Evolutionary conservation across 2,113 vertebrate genomes (phyloP).

Genomic region (Microtus oregoni): DNA sequence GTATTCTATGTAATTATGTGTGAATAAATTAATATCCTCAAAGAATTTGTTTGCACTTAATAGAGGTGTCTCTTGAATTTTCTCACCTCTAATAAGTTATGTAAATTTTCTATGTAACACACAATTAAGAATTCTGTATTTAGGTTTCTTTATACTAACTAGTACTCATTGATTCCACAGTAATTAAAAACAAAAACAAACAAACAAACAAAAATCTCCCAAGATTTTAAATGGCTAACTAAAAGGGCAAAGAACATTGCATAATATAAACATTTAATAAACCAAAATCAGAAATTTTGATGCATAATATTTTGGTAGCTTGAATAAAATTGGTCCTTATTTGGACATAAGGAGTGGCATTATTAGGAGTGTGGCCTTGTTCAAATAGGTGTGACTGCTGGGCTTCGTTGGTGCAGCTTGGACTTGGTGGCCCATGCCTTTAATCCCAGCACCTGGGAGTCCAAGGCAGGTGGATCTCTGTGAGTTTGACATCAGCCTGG

Average conservation of each 20-base stretch:
- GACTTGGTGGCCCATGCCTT: no score
- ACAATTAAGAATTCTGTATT: neutral
- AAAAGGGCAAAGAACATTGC: neutral
- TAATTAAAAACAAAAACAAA: neutral
- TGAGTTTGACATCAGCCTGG: no score
- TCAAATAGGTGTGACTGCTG: neutral
- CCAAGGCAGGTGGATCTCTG: no score
- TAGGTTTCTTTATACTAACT: neutral
- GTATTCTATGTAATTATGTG: neutral
- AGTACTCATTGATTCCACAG: neutral
- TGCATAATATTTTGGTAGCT: neutral
- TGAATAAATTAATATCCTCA: slow-evolving; percentile 27
- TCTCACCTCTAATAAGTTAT: neutral
- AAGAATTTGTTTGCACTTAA: neutral
- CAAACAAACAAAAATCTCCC: neutral
- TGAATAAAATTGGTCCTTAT: neutral
- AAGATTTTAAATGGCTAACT: neutral
- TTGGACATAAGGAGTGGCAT: neutral
- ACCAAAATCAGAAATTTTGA: neutral
- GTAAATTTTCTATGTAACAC: neutral
- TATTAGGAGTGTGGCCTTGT: neutral
- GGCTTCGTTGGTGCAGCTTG: rapidly evolving
- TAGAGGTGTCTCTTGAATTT: neutral
- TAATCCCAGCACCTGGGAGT: no score
- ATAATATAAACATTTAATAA: neutral